Percentiles rank a stretch among this genome's conserved stretches.
These are phyloP conservation scores for Lacerta bilineata DNA, from an alignment of 2,797 vertebrate genomes.

Conservation along the genomic window DNA sequence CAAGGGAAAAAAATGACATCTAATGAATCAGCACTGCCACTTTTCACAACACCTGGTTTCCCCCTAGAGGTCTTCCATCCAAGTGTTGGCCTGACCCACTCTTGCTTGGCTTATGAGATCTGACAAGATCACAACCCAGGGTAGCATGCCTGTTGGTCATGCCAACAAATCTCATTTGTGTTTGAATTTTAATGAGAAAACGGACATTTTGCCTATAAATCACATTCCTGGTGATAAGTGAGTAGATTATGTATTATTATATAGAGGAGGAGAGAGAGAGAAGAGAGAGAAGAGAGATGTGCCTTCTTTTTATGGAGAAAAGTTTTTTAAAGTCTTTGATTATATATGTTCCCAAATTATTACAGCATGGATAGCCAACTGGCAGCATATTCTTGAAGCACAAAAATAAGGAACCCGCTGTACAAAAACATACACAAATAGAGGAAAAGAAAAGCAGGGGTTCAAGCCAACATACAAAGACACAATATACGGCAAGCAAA, in stretches of 20 bases:
- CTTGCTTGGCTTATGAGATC: slow-evolving; percentile 47
- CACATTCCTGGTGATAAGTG: background rate
- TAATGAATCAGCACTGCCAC: slow-evolving; percentile 40
- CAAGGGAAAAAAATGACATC: slow-evolving; percentile 11
- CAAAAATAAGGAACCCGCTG: too few species aligned
- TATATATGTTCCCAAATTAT: background rate
- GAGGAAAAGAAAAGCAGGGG: too few species aligned
- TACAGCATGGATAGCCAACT: background rate
- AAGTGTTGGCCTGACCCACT: slow-evolving; percentile 30
- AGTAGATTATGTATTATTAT: background rate
- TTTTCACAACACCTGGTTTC: slow-evolving; percentile 38
- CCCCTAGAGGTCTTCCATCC: slow-evolving; percentile 33
- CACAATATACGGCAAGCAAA: too few species aligned
- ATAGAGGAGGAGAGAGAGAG: too few species aligned
- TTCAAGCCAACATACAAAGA: too few species aligned
- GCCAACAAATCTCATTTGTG: slow-evolving; percentile 41
- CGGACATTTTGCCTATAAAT: slow-evolving; percentile 22
- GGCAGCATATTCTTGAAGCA: background rate
- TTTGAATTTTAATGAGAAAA: slow-evolving; percentile 47
- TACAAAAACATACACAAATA: too few species aligned
- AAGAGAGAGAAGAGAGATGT: background rate
- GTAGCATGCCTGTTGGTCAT: slow-evolving; percentile 32
- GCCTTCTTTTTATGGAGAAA: background rate
- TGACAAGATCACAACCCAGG: slow-evolving; percentile 47
- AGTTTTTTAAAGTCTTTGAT: background rate